Evolutionary conservation across 2,113 vertebrate species (phyloP), one percentile per base, ranked within the genome.

Genomic region (Nicator chloris): DNA sequence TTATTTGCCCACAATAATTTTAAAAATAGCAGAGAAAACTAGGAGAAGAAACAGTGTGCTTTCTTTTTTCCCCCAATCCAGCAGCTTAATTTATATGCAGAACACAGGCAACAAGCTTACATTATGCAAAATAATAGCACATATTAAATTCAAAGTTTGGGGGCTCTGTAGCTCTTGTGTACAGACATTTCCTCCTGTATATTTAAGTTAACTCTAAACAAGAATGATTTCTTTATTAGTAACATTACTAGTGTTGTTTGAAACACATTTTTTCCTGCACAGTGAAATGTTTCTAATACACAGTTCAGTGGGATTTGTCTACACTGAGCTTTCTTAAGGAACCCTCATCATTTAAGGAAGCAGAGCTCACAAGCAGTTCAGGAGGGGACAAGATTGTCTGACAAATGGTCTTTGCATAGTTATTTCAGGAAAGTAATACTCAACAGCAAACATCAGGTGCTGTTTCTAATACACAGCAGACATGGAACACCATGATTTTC

Each of bases 111-210:
- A 79, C n/a, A 68, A 89, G 33, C 47, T 27, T 54, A 66, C 33
- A 54, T 88, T 76, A 94, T 72, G 90, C 50, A 92, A 91, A 93
- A 91, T 85, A 84, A 85, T 45, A 82, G 22, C 70, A 57, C 5
- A 87, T 86, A 73, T 85, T 79, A 69, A 76, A 95, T 82, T 82
- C 72, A 69, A 90, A 89, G 35, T 88, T 80, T 63, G 27, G 42
- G 56, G 27, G 35, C 88, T 86, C 45, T 64, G 35, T 42, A 93
- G 82, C 40, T 80, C 42, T 86, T 70, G 56, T 60, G 51, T 91
- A 63, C 35, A 51, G 15, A 80, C 27, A 63, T 80, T 87, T 88
- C 28, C 59, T 91, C 50, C 51, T 66, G 27, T 42, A 57, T 31
- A 50, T 54, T 82, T 53, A 75, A 88, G 53, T 56, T 86, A 79